Base-by-base conservation (phyloP, 2,797 vertebrate species). In the Hydrocynus forskahlii region DNA sequence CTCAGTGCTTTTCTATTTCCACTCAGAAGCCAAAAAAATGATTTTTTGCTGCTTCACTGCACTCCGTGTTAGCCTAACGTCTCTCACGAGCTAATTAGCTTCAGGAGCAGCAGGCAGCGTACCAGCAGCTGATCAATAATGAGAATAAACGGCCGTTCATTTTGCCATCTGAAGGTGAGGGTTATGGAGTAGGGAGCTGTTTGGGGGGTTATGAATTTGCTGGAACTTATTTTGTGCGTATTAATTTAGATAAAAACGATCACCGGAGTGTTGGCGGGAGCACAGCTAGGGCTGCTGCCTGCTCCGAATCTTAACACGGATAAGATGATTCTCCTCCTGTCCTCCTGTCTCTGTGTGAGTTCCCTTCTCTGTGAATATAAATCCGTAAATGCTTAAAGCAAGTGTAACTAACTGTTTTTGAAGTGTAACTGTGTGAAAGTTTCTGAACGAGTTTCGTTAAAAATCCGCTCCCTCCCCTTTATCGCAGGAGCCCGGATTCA, bases 301-400 rank as follows among this genome's bases (percentile, higher is more conserved):
- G 55, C 69, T 67, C 23, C 43, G 78, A 80, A 76, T 80, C 70
- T 59, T 60, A 69, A 70, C 40, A 79, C 81, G 63, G 64, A 69
- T 8, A 21, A 75, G 71, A 75, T 45, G 59, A 35, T 70, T 54
- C 25, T 62, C 50, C 45, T 71, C 17, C 45, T 14, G 8, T 35
- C 4, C 25, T 7, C 12, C 25, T 72, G 48, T n/a, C 13, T 29
- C 54, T 55, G 12, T 55, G 7, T 55, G 7, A 17, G 7, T 54
- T 2, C 52, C n/a, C n/a, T n/a, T n/a, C n/a, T n/a, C n/a, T n/a
- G n/a, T n/a, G n/a, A n/a, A n/a, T n/a, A n/a, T n/a, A n/a, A n/a
- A n/a, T n/a, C n/a, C n/a, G n/a, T n/a, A n/a, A n/a, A n/a, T n/a
- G n/a, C n/a, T n/a, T n/a, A n/a, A n/a, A n/a, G n/a, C n/a, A n/a